Base-by-base conservation (phyloP, 2,888 invertebrate genomes). In the Argyra leucocephala region DNA sequence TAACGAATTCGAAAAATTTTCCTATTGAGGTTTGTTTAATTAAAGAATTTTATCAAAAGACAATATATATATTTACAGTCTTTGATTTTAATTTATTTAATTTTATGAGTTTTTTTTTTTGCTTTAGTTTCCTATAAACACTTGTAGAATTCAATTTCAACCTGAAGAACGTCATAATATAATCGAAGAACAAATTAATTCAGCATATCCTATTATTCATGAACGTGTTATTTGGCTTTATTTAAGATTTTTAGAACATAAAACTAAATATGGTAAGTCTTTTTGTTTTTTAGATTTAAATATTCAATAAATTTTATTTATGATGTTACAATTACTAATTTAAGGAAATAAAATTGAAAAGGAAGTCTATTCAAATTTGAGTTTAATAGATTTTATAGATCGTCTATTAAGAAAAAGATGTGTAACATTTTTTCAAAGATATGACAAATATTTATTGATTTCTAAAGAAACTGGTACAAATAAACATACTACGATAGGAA, bases 161-260 rank as follows among this genome's bases (percentile, higher is more conserved):
- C 74, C 75, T 0, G 67, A 68, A 64, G 67, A 68, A 15, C 73
- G 75, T 1, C 69, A 73, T 66, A 66, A 63, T 0, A 10, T 64
- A 21, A 78, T 80, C 62, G 69, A 72, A 36, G 62, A 74, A 62
- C 76, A 80, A 70, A 74, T 76, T 10, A 78, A 79, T 1, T 87
- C 87, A 0, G 85, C 83, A 0, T 89, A 89, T 74, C 88, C 89
- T 0, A 69, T 89, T 2, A 81, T 89, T 68, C 89, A 89, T 70
- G 88, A 88, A 73, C 81, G 85, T 63, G 84, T 84, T 10, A 69
- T 89, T 3, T 76, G 82, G 2, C 76, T 89, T 3, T 86, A 85
- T 74, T 82, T 86, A 7, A 81, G 83, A 67, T 89, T 87, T 76
- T 78, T 89, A 63, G 83, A 86, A 67, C 84, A 86, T 73, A 88